Evolutionary conservation across 2,797 vertebrate genomes (phyloP), one percentile per base, ranked within the genome.

Genomic region (Echiichthys vipera): DNA sequence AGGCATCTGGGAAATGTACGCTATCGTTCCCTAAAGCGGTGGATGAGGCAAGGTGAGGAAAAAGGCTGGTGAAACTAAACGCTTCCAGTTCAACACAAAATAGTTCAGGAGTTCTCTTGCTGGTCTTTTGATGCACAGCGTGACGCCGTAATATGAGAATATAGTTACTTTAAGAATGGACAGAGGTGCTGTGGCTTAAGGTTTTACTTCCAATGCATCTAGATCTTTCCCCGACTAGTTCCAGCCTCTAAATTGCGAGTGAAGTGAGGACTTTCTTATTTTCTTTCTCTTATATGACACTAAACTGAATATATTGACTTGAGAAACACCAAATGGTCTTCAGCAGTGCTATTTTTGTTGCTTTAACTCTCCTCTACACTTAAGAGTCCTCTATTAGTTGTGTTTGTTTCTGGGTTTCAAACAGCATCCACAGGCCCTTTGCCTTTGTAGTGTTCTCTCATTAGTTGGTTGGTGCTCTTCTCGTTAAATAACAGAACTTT

Each of bases 1-100:
- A 59, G n/a, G 47, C 5, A 20, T 45, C 42, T 42, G 29, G 11
- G 61, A 55, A 65, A 65, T 65, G 53, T 54, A 34, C 32, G 18
- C 11, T 53, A 15, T 63, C 13, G 27, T 57, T 25, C 36, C 17
- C 12, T 43, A 37, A 43, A 45, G 58, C 3, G 43, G 47, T 3
- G n/a, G n/a, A 36, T 56, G 34, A 55, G 40, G 27, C 14, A 34
- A 50, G 39, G 17, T 22, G 27, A 43, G 34, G 27, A 18, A 37
- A 65, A 36, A 53, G 9, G 14, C 10, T 46, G 17, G 12, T 22
- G 12, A 51, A 30, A 55, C 24, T 10, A 22, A 67, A 67, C 4
- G 7, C 14, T 43, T 36, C 20, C 5, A 25, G 20, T 5, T 29
- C 3, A 22, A 18, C 7, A 37, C 5, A 43, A 42, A 67, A 56